These are phyloP conservation scores for Scolanthus callimorphus DNA, from an alignment of 92 coral and sea anemone species.

Conservation along the genomic window DNA sequence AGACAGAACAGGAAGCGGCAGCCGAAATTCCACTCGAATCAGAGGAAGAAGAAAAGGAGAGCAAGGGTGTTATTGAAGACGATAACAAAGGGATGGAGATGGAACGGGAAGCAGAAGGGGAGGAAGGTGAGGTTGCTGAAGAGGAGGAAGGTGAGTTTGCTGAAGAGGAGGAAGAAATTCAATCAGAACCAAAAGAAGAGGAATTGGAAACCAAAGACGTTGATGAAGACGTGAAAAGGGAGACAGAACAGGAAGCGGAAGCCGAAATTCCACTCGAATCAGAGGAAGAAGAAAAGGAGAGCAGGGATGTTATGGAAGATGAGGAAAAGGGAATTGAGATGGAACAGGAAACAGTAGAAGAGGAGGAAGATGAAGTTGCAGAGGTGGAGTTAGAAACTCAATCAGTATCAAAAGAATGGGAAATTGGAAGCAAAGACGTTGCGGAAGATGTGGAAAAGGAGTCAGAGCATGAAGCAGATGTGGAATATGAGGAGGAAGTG, in stretches of 20 bases:
- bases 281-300: background rate
- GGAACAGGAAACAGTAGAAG: conserved; percentile 1
- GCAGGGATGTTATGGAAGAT: background rate
- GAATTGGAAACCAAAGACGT: background rate
- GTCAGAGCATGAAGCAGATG: background rate
- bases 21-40: background rate
- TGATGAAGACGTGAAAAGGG: background rate
- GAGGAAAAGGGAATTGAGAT: background rate
- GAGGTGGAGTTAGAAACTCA: background rate
- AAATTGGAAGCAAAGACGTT: background rate
- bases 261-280: background rate
- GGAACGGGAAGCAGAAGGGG: no score
- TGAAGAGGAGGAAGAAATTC: background rate
- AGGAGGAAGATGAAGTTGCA: background rate
- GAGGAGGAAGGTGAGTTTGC: background rate
- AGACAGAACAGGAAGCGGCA: background rate
- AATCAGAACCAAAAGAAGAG: background rate
- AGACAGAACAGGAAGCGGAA: background rate
- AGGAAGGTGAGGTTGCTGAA: background rate
- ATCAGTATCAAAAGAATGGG: background rate
- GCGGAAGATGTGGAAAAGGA: background rate
- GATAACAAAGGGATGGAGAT: no score
- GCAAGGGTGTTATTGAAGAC: no score
- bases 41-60: background rate
- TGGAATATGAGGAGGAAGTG: background rate